Percentiles rank a stretch among this genome's conserved stretches.
These are phyloP conservation scores for Probaryconus sp. DNA, from an alignment of 1,140 invertebrate genomes.

Conservation along the genomic window DNA sequence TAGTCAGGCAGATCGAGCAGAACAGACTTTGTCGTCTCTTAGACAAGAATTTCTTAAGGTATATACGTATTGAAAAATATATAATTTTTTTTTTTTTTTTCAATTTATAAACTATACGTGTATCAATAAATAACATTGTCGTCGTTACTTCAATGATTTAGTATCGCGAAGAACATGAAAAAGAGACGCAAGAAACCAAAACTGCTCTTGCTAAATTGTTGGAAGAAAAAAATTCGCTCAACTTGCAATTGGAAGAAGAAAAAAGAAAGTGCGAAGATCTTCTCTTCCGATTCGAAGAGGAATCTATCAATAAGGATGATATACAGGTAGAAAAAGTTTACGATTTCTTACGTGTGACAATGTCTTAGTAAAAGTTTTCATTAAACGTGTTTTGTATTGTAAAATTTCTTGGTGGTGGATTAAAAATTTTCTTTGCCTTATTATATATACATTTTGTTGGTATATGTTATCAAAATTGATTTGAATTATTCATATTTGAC, in stretches of 20 bases:
- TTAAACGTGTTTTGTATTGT: no score
- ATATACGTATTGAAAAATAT: slow-evolving; percentile 2
- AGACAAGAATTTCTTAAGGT: slow-evolving; percentile 80
- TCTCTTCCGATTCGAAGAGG: slow-evolving; percentile 94
- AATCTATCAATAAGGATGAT: slow-evolving; percentile 87
- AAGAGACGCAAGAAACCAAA: slow-evolving; percentile 73
- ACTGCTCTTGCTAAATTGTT: slow-evolving; percentile 79
- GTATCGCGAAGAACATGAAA: slow-evolving; percentile 80
- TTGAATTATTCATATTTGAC: no score
- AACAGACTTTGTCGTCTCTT: slow-evolving; percentile 76
- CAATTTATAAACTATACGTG: background rate
- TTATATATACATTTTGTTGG: no score
- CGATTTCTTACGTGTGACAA: slow-evolving; percentile 3
- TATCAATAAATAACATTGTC: no score
- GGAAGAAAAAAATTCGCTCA: slow-evolving; percentile 83
- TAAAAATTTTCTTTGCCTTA: no score
- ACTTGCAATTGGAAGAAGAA: slow-evolving; percentile 88
- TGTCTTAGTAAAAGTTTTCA: background rate
- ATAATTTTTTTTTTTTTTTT: slow-evolving; percentile 19
- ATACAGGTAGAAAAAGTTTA: slow-evolving; percentile 83
- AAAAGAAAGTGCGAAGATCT: slow-evolving; percentile 93
- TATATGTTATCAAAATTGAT: no score
- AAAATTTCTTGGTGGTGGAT: no score
- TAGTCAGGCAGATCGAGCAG: slow-evolving; percentile 84
- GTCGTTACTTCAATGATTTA: slow-evolving; percentile 66